These are phyloP conservation scores for Vannuccia rotundouncinata DNA, from an alignment of 2,888 invertebrate genomes.

Conservation along the genomic window DNA sequence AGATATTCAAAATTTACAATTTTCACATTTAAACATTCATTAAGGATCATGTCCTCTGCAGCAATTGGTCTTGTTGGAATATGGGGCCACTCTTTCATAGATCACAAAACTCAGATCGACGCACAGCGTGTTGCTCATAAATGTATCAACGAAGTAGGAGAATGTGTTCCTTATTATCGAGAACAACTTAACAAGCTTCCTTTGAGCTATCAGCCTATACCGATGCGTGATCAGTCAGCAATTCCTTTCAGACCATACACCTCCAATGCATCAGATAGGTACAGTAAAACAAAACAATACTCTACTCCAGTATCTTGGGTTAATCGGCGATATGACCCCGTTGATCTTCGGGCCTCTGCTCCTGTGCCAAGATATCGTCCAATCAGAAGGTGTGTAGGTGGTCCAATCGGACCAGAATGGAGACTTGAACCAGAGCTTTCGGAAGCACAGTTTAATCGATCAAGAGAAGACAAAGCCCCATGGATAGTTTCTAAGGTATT, in stretches of 20 bases:
- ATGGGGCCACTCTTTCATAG: neutral
- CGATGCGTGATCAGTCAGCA: neutral
- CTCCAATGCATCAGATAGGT: neutral
- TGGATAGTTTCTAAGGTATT: neutral
- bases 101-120: too few relatives aligned
- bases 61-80: neutral
- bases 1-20: too few relatives aligned
- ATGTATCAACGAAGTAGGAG: neutral
- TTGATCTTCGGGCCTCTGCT: neutral
- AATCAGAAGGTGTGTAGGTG: conserved; percentile 42
- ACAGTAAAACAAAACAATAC: too few relatives aligned
- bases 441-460: neutral
- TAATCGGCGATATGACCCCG: neutral
- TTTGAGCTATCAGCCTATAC: neutral
- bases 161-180: neutral
- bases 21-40: too few relatives aligned
- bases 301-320: neutral
- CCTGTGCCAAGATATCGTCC: conserved; percentile 45
- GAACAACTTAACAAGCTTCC: neutral
- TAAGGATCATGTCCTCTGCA: neutral
- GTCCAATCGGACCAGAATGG: conserved; percentile 57
- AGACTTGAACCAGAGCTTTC: conserved; percentile 43
- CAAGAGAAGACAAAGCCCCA: neutral
- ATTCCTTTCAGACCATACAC: neutral
- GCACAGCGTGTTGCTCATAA: neutral